Percentiles rank a stretch among this genome's conserved stretches.
These are phyloP conservation scores for Monoplex corrugatus DNA, from an alignment of 2,888 invertebrate genomes.

Conservation along the genomic window DNA sequence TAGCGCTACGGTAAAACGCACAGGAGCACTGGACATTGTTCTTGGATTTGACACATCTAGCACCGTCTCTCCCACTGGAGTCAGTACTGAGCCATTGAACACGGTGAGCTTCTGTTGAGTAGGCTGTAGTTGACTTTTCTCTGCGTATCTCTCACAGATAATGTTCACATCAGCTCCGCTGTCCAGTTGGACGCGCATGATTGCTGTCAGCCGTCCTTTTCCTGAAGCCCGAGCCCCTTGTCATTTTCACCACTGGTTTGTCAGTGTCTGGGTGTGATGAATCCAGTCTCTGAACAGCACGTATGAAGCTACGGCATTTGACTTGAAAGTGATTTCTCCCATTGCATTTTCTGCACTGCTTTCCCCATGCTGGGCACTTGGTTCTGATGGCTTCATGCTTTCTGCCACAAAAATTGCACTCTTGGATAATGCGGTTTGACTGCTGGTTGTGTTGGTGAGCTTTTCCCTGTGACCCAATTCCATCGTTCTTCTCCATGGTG, in stretches of 20 bases:
- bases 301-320: neutral
- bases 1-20: no score
- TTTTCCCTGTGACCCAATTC: no score
- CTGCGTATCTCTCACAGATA: slow-evolving; percentile 43
- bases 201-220: slow-evolving; percentile 7
- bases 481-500: neutral
- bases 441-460: no score
- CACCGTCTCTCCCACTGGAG: slow-evolving; percentile 20
- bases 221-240: neutral
- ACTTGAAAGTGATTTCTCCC: slow-evolving; percentile 11
- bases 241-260: slow-evolving; percentile 26
- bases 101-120: slow-evolving; percentile 25
- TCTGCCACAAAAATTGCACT: slow-evolving; percentile 15
- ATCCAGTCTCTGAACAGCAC: neutral
- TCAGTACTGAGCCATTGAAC: slow-evolving; percentile 44
- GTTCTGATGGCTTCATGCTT: slow-evolving; percentile 22
- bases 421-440: no score
- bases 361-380: slow-evolving; percentile 34
- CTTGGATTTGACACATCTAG: no score
- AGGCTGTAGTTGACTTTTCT: slow-evolving; percentile 14
- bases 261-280: neutral
- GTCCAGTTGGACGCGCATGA: slow-evolving; percentile 37
- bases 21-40: no score
- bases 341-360: slow-evolving; percentile 17
- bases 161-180: slow-evolving; percentile 50